A percentile compares a stretch with the other conserved stretches of the same genome.
phyloP scores from a whole-genome alignment of 2,113 vertebrate genomes.

The human (Homo sapiens) region DNA sequence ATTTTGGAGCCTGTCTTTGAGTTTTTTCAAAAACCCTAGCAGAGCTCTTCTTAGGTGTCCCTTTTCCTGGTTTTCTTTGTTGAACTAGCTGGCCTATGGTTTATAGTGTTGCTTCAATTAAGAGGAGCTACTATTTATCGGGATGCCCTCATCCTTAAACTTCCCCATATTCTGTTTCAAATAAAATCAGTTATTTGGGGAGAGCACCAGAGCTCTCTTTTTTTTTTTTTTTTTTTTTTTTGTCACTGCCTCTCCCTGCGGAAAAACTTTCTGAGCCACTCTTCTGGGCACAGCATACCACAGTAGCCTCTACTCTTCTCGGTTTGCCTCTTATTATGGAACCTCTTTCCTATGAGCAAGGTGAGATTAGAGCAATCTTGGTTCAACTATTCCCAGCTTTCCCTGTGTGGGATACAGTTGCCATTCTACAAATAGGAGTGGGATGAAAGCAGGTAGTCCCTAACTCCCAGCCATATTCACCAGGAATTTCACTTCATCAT shows the following conservation, averaged over 20 bases:
- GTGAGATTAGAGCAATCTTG: not conserved
- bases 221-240: not conserved
- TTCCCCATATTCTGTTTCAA: not conserved
- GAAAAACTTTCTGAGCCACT: not conserved
- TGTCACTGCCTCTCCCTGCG: not conserved
- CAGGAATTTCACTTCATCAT: not conserved
- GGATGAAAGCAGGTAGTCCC: not conserved
- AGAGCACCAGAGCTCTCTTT: not conserved
- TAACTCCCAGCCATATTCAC: not conserved
- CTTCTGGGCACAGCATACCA: fast-evolving
- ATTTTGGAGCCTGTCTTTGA: not conserved
- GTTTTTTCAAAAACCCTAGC: not conserved
- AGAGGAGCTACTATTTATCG: not conserved
- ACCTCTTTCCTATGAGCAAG: not conserved
- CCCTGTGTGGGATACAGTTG: not conserved
- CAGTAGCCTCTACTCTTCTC: not conserved
- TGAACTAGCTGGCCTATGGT: not conserved
- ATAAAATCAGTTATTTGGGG: not conserved
- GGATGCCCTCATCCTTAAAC: not conserved
- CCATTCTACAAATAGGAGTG: not conserved
- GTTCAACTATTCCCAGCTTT: not conserved
- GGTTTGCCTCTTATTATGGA: too few relatives aligned
- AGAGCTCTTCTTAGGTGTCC: not conserved
- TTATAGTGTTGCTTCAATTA: not conserved
- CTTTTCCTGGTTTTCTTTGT: not conserved